A percentile compares a stretch with the other conserved stretches of the same genome.
Evolutionary conservation across 2,888 invertebrate species (phyloP).

Genomic region (Horisme vitalbata): DNA sequence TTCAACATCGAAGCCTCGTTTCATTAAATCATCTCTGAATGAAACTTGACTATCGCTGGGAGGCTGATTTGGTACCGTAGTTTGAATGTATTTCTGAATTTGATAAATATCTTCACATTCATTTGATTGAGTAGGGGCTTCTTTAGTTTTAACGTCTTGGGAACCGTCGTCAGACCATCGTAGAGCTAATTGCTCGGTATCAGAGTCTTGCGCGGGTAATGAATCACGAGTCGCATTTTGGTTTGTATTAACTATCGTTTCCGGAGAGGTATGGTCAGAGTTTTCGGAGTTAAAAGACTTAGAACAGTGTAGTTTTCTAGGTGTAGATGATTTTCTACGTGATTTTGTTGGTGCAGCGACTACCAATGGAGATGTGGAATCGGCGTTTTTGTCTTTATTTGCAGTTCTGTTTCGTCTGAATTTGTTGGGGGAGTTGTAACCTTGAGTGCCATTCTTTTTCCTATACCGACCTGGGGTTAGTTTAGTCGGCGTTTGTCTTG

Average conservation of each 20-base stretch:
- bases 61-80: constrained; percentile 35
- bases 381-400: constrained; percentile 49
- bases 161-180: constrained; percentile 73
- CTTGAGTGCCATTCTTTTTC: constrained; percentile 38
- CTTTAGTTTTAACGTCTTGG: constrained; percentile 55
- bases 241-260: constrained; percentile 37
- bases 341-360: constrained; percentile 62
- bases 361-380: constrained; percentile 31
- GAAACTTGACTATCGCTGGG: constrained; percentile 40
- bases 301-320: constrained; percentile 69
- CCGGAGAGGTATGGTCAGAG: constrained; percentile 54
- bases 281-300: constrained; percentile 62
- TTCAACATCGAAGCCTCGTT: constrained; percentile 70
- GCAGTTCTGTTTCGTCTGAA: constrained; percentile 37
- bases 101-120: constrained; percentile 67
- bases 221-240: constrained; percentile 33
- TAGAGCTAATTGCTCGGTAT: constrained; percentile 58
- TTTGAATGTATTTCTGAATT: constrained; percentile 69
- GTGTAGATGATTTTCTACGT: constrained; percentile 76
- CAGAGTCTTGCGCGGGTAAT: constrained; percentile 51
- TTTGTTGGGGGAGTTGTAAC: constrained; percentile 34
- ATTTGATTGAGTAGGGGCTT: constrained; percentile 28
- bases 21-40: constrained; percentile 65
- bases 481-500: constrained; percentile 64
- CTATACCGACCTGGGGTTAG: constrained; percentile 44